Base-by-base conservation (phyloP, 2,797 vertebrate species). In the Etheostoma nigrum region DNA sequence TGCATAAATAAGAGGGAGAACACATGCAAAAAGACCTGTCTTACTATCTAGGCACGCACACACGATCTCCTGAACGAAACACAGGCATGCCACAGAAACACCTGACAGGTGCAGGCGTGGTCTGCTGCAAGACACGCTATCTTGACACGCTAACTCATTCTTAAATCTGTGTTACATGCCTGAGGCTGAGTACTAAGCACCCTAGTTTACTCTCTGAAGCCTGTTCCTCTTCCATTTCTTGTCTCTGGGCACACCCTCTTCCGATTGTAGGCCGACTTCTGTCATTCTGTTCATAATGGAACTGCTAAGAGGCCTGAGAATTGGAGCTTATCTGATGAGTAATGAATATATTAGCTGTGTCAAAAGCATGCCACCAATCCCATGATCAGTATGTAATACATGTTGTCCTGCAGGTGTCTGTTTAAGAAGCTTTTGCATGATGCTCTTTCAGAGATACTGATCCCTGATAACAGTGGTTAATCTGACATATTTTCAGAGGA, bases 61-160 rank as follows among this genome's bases (percentile, higher is more conserved):
- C 71, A 79, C 15, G 27, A 60, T 82, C 87, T 89, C 59, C 91
- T 19, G 79, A 94, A 95, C 93, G 86, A 90, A 95, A 94, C 80
- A 52, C 67, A 92, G 85, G 90, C 92, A 95, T 94, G 93, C 92
- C 79, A 89, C 86, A 66, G 72, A 94, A 90, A 90, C 93, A 95
- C 94, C 94, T 95, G 95, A 95, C 94, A 95, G 94, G 94, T 94
- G 92, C 93, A 89, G 95, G 95, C 91, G 95, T 95, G 94, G 94
- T 92, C 88, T 88, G 61, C 89, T 84, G 89, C 87, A 61, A 95
- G 88, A 94, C 94, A 94, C 93, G 92, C 92, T 92, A 93, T 90
- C 94, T 95, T 96, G 92, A 96, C 95, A 96, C 95, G 95, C 95
- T 92, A 95, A 93, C 93, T 95, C 95, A 95, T 95, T 95, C 95